Percentiles rank a stretch among this genome's conserved stretches.
These are phyloP conservation scores for Gadopsis bispinosus DNA, from an alignment of 2,797 vertebrate genomes.

Conservation along the genomic window DNA sequence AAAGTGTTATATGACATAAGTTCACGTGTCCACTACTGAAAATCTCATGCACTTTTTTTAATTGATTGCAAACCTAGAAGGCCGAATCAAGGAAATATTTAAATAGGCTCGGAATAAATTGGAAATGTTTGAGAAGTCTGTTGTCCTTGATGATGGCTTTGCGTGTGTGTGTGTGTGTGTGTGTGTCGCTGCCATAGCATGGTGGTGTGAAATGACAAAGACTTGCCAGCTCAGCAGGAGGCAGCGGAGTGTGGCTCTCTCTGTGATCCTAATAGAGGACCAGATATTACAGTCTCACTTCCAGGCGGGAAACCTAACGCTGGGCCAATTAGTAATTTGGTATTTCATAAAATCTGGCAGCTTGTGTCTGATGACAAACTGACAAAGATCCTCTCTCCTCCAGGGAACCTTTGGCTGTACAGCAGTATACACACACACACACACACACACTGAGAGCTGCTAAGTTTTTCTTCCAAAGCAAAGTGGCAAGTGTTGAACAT, in stretches of 20 bases:
- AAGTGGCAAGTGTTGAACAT: constrained; percentile 47
- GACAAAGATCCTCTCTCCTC: constrained; percentile 76
- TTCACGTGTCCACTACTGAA: background rate
- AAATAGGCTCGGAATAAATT: background rate
- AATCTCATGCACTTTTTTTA: background rate
- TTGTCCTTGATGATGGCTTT: constrained; percentile 66
- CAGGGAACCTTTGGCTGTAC: constrained; percentile 69
- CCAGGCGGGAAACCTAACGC: constrained; percentile 78
- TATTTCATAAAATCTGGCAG: constrained; percentile 83
- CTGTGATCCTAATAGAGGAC: constrained; percentile 77
- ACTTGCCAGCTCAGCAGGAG: constrained; percentile 78
- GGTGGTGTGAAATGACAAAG: constrained; percentile 74
- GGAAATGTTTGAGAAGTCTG: constrained; percentile 34
- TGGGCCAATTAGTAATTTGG: constrained; percentile 82
- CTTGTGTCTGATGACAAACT: constrained; percentile 80
- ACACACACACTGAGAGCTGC: constrained; percentile 19
- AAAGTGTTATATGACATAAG: background rate
- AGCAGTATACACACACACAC: constrained; percentile 39
- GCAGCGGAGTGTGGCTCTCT: constrained; percentile 62
- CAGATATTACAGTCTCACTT: constrained; percentile 78
- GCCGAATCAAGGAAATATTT: background rate
- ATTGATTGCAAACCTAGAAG: background rate
- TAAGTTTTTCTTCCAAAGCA: constrained; percentile 49
- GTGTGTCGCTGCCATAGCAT: constrained; percentile 43
- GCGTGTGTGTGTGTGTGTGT: background rate